phyloP scores from a whole-genome alignment of 2,797 vertebrate genomes.

The Luscinia luscinia region DNA sequence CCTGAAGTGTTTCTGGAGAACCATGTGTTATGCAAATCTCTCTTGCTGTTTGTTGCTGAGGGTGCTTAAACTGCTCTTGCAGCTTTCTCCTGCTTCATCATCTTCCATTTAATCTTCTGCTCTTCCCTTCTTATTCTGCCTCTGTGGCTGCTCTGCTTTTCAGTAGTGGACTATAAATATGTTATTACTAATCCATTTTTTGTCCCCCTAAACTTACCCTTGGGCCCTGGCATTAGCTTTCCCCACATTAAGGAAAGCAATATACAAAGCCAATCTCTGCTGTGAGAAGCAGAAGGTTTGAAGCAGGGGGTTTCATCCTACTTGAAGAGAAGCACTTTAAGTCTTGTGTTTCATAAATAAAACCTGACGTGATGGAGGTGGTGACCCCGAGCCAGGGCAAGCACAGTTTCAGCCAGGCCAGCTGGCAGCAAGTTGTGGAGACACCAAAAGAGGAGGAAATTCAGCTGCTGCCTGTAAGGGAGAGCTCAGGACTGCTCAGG shows the following conservation, averaged over 20 bases:
- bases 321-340: neutral
- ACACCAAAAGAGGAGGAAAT: neutral
- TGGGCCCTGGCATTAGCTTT: neutral
- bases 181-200: neutral
- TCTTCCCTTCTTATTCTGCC: neutral
- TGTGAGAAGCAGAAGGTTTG: neutral
- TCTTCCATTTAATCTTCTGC: neutral
- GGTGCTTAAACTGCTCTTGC: neutral
- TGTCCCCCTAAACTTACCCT: neutral
- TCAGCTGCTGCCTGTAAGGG: neutral
- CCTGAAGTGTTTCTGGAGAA: neutral
- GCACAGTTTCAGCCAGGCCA: neutral
- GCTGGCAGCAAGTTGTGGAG: too few species aligned
- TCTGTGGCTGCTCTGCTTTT: neutral
- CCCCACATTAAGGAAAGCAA: too few species aligned
- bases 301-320: accelerated
- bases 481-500: neutral
- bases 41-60: neutral
- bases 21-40: neutral
- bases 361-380: neutral
- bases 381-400: neutral
- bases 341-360: neutral
- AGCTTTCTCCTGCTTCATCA: neutral
- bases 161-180: neutral
- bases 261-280: neutral